phyloP scores from a whole-genome alignment of 2,113 vertebrate genomes.

The Scopus umbretta region DNA sequence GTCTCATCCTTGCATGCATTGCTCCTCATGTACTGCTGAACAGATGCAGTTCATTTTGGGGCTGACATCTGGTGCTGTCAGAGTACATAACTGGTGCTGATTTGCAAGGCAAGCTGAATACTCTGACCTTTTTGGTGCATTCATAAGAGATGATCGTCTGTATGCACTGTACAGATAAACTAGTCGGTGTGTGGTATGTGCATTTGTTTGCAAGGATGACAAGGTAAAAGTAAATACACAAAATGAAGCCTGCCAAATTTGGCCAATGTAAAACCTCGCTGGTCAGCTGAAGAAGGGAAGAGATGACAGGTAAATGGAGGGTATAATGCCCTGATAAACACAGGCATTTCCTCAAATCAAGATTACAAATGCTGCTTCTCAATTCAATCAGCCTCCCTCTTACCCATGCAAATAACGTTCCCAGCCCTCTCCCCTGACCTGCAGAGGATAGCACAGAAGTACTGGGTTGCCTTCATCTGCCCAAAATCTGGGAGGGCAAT shows the following conservation, averaged over 20 bases:
- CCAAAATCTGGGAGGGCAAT: background rate
- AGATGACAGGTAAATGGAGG: background rate
- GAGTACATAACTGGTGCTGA: slow-evolving; percentile 48
- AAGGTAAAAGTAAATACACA: background rate
- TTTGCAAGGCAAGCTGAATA: slow-evolving; percentile 48
- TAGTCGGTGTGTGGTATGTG: background rate
- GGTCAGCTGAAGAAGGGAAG: background rate
- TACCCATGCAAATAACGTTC: background rate
- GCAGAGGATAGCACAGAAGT: background rate
- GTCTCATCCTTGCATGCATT: background rate
- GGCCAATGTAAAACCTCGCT: background rate
- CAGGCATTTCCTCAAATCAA: background rate
- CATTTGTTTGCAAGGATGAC: background rate
- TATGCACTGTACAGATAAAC: background rate
- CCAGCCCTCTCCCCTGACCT: background rate
- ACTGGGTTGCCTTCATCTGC: background rate
- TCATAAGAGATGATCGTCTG: background rate
- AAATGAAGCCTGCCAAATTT: background rate
- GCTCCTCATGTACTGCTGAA: background rate
- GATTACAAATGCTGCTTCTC: background rate
- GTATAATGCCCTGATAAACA: background rate
- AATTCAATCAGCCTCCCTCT: background rate
- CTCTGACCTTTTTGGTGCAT: slow-evolving; percentile 6
- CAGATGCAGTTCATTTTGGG: slow-evolving; percentile 53
- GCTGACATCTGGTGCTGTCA: slow-evolving; percentile 64